Base-by-base conservation (phyloP, 2,113 vertebrate species). In the Arenaria interpres region DNA sequence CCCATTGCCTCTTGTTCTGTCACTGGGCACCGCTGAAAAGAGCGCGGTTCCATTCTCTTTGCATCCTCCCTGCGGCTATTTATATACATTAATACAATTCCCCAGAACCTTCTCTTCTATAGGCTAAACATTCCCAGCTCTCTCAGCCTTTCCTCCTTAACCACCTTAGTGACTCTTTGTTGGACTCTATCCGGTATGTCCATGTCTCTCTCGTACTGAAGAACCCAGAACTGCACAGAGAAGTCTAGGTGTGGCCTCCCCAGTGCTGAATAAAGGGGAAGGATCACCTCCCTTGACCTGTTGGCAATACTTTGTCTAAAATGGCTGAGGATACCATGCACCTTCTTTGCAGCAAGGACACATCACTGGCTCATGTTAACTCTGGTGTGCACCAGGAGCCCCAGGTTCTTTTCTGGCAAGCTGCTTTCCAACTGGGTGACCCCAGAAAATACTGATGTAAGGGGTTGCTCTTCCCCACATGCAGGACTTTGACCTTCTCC, bases 321-420 rank as follows among this genome's bases (percentile, higher is more conserved):
- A 13, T 2, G 3, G 14, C 15, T 1, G 2, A 57, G 35, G 43
- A 32, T 28, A 25, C 32, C 9, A 12, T 53, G 53, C 3, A 2
- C 33, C 17, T 27, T 35, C 32, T 62, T 69, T 62, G 32, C 54
- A 45, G 17, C 32, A 32, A 50, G 19, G 62, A 4, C 25, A 21
- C 21, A 21, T 51, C 32, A 20, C 14, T 68, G 63, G 21, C 27
- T 78, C 22, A 15, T 32, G 10, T 50, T 46, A 46, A 43, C 16
- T 28, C 53, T 54, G 53, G 16, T 54, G 28, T 54, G 15, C 28
- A 30, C 53, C 27, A 30, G 53, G 53, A 54, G 16, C 16, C 28
- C 53, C 53, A 54, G 28, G 28, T 54, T 54, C 53, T 54, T 54
- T 30, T 54, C 53, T 54, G 53, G 16, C 53, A 54, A 54, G 53